These are phyloP conservation scores for Dipodomys ordii DNA, from an alignment of 2,113 vertebrate genomes.

Conservation along the genomic window DNA sequence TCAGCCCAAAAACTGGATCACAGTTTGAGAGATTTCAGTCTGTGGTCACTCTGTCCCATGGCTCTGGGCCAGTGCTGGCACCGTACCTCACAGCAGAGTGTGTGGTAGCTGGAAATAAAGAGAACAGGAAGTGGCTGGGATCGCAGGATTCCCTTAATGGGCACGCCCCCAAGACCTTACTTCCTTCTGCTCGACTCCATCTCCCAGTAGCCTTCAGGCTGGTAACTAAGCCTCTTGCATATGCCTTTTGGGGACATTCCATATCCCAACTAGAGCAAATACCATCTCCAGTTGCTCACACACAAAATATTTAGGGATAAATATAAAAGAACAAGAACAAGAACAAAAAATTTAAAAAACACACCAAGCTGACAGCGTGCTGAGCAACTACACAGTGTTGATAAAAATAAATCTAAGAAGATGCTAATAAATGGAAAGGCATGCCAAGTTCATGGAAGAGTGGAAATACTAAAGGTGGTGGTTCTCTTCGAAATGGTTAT, in stretches of 20 bases:
- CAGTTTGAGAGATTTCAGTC: neutral
- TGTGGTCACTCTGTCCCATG: no score
- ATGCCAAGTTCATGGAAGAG: neutral
- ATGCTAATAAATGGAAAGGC: neutral
- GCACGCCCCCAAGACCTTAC: neutral
- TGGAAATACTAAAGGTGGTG: no score
- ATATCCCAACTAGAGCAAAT: neutral
- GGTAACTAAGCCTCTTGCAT: neutral
- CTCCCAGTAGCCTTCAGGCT: neutral
- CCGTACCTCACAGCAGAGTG: neutral
- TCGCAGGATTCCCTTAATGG: neutral
- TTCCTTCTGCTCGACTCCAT: neutral
- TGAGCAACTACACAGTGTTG: no score
- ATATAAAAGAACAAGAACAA: neutral
- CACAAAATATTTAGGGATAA: neutral
- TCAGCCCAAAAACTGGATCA: neutral
- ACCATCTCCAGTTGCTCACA: neutral
- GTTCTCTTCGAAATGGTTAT: neutral
- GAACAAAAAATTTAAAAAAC: neutral
- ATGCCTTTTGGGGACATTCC: neutral
- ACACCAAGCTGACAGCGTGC: neutral
- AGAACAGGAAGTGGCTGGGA: neutral
- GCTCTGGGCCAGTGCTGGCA: neutral
- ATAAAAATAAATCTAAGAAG: neutral
- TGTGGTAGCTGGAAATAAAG: neutral